A percentile compares a stretch with the other conserved stretches of the same genome.
These are phyloP conservation scores for Agapornis roseicollis DNA, from an alignment of 2,113 vertebrate species.

Conservation along the genomic window DNA sequence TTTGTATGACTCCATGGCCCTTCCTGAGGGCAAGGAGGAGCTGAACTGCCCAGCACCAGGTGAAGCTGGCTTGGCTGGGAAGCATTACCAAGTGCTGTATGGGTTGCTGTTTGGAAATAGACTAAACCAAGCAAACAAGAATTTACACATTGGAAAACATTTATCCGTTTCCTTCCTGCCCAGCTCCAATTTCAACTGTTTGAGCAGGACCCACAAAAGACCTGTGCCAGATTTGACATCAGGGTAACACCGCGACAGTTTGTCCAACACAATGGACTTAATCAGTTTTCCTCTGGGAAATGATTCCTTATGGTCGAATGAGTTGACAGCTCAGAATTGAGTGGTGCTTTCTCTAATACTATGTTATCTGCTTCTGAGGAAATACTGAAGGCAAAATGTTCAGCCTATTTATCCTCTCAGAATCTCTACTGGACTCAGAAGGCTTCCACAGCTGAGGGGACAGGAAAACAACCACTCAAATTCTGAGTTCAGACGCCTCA, in stretches of 20 bases:
- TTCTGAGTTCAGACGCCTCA: neutral
- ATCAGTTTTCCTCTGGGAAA: neutral
- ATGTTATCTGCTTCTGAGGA: neutral
- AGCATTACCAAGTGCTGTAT: neutral
- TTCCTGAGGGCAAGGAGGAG: neutral
- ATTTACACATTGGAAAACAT: neutral
- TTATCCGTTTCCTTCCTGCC: neutral
- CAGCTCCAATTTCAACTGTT: neutral
- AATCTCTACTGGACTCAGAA: neutral
- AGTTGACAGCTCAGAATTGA: neutral
- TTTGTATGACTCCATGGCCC: neutral
- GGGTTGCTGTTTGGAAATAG: neutral
- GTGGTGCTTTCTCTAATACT: neutral
- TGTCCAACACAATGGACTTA: neutral
- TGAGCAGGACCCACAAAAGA: neutral
- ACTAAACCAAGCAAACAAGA: neutral
- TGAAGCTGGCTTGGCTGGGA: neutral
- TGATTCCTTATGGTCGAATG: neutral
- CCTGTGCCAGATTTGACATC: neutral
- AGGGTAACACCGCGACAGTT: neutral
- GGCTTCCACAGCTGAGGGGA: neutral
- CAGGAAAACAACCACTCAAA: neutral
- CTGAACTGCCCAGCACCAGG: neutral
- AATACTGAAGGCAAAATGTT: neutral
- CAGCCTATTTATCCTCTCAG: neutral